A percentile compares a stretch with the other conserved stretches of the same genome.
Conservation (phyloP, 1,140 invertebrate species). For the Arion vulgaris region DNA sequence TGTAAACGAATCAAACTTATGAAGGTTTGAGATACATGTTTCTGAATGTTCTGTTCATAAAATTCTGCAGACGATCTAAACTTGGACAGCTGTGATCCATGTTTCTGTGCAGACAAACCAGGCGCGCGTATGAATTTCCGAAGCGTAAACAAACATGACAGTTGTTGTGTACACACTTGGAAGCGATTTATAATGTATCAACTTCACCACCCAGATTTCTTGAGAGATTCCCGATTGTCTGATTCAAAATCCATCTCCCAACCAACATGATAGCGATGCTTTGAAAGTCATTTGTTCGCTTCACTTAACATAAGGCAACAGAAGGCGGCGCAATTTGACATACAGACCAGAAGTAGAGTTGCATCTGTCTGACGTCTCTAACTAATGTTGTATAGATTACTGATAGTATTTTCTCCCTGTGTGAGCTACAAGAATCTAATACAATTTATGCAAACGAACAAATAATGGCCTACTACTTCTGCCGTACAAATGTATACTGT, state of each 20-base stretch:
- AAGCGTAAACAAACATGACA: not conserved
- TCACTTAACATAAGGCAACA: not conserved
- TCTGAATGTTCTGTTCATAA: no score
- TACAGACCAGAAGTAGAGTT: not conserved
- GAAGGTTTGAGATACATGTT: no score
- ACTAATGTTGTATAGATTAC: not conserved
- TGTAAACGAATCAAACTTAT: no score
- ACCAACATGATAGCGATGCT: not conserved
- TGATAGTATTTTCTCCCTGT: not conserved
- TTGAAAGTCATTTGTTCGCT: not conserved
- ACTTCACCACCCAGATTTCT: conserved; percentile 1
- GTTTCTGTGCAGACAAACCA: not conserved
- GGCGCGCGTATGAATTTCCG: not conserved
- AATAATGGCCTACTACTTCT: not conserved
- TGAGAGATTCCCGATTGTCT: not conserved
- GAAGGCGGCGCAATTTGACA: not conserved
- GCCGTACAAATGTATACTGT: no score
- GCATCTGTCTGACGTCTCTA: not conserved
- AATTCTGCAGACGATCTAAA: not conserved
- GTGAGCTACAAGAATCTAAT: not conserved
- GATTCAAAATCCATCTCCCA: not conserved
- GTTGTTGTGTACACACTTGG: not conserved
- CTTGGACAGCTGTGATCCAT: not conserved
- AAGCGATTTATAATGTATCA: not conserved
- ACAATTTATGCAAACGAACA: not conserved